Conservation (phyloP, 1,140 invertebrate species). For the Lepidurus packardi region DNA sequence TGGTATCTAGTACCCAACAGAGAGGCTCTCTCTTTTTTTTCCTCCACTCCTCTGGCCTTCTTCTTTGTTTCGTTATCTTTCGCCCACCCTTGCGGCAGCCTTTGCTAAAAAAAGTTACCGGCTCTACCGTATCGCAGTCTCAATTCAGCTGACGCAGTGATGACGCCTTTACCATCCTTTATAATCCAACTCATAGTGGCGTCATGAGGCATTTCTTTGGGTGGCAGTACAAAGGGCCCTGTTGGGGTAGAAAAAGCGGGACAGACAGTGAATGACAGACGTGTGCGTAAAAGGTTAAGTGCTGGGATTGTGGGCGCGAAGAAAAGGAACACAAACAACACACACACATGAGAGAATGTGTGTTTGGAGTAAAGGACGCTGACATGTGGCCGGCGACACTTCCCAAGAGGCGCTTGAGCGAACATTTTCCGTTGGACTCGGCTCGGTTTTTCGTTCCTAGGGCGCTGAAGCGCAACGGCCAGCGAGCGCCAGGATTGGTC, state of each 20-base stretch:
- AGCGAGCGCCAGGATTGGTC: not conserved
- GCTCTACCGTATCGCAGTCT: no score
- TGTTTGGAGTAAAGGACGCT: not conserved
- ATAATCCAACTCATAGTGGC: no score
- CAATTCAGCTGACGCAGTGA: no score
- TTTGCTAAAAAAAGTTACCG: not conserved
- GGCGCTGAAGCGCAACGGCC: not conserved
- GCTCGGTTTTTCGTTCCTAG: not conserved
- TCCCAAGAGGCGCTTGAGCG: not conserved
- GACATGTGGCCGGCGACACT: not conserved
- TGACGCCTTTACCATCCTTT: no score
- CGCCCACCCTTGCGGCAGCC: not conserved
- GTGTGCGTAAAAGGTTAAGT: conserved; percentile 16
- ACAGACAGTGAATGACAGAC: not conserved
- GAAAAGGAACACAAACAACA: not conserved
- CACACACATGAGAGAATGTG: not conserved
- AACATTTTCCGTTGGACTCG: not conserved
- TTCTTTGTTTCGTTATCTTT: not conserved
- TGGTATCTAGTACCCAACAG: not conserved
- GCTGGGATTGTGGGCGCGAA: not conserved
- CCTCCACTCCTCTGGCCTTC: not conserved
- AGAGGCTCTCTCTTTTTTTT: not conserved
- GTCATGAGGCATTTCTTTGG: not conserved
- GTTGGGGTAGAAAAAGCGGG: not conserved
- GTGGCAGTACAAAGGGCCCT: not conserved